Base-by-base conservation (phyloP, 1,140 invertebrate species). In the Pseudomyrmex pallidus region DNA sequence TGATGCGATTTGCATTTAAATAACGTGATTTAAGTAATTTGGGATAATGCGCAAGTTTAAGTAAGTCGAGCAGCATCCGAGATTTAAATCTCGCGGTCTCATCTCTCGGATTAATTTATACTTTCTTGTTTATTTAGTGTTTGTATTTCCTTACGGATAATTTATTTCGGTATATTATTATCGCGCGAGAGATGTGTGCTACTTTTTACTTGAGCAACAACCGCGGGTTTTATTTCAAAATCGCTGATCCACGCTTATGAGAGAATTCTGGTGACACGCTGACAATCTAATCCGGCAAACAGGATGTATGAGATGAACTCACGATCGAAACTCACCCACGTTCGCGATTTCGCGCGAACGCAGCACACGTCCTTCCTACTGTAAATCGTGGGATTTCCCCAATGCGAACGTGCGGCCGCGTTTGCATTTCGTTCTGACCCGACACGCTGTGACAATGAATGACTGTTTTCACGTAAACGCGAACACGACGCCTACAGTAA, bases 301-400 rank as follows among this genome's bases (percentile, higher is more conserved):
- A 70, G 54, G 12, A 80, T 80, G 50, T 59, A 50, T n/a, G 66
- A 46, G 67, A 80, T 70, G 52, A 80, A 80, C 76, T 80, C 46
- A 35, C 70, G 76, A 80, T 80, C 56, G 66, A 72, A 80, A 80
- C 56, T 61, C 22, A 44, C 35, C 15, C 54, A 10, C 3, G 25
- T 25, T 25, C 25, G 50, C 62, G 48, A 77, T 77, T 80, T 80
- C 76, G 44, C 46, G 44, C n/a, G 20, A 70, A 80, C 68, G 22
- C 12, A 67, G 35, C 52, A 56, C 64, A 46, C 50, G 8, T 17
- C 1, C 25, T 52, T 10, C 20, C 44, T 12, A 17, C 50, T 72
- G 66, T 80, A 80, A 80, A 80, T 80, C 66, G 54, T 20, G n/a
- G 20, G 44, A 80, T 70, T 70, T 80, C 54, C 35, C 44, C 54